Evolutionary conservation across 2,888 invertebrate genomes (phyloP).

Genomic region (Stenchaetothrips biformis): DNA sequence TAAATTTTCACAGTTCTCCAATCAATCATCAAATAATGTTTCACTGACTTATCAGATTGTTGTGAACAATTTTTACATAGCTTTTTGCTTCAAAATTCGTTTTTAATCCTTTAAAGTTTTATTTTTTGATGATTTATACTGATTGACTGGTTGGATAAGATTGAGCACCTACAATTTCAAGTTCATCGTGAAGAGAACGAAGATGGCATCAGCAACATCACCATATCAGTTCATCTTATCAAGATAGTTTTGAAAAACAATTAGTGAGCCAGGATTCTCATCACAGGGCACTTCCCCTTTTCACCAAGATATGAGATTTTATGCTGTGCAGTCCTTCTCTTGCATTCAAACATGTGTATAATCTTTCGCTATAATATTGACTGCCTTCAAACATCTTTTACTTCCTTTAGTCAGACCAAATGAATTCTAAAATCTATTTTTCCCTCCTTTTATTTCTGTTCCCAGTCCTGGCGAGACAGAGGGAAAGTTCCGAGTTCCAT

Average conservation of each 20-base stretch:
- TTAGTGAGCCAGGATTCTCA: not conserved
- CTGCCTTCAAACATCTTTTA: not conserved
- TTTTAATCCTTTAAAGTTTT: not conserved
- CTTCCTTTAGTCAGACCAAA: too few species aligned
- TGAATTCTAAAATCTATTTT: not conserved
- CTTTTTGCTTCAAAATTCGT: not conserved
- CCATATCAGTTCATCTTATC: not conserved
- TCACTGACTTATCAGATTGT: not conserved
- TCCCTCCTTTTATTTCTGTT: slow-evolving; percentile 22
- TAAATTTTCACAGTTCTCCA: too few species aligned
- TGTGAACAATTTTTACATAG: not conserved
- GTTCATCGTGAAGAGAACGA: not conserved
- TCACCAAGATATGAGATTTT: not conserved
- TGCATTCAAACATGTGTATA: not conserved
- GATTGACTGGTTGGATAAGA: not conserved
- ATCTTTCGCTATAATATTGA: not conserved
- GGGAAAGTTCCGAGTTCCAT: slow-evolving; percentile 22
- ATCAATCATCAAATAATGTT: too few species aligned
- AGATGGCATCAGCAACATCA: not conserved
- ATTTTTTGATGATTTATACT: not conserved
- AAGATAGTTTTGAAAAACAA: not conserved
- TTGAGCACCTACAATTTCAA: not conserved
- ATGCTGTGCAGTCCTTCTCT: not conserved
- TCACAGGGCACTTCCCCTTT: not conserved
- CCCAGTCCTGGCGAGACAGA: slow-evolving; percentile 20